Evolutionary conservation across 2,113 vertebrate species (phyloP), one percentile per base, ranked within the genome.

Genomic region (Tinamus guttatus): DNA sequence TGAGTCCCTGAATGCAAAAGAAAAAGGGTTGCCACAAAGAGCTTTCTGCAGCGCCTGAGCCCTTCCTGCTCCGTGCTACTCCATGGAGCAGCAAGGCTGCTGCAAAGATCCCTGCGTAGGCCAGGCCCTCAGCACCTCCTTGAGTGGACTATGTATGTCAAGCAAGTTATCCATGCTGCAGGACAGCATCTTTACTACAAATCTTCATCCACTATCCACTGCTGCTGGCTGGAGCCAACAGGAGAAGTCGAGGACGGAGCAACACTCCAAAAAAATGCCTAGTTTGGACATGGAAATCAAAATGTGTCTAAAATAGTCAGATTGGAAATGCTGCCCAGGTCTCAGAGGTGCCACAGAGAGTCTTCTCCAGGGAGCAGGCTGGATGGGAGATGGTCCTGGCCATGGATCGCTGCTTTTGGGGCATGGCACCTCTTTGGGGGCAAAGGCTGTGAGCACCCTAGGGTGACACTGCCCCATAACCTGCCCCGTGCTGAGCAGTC

Each of bases 41-140:
- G 1, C 0, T 2, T 1, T 7, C 10, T 21, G 7, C 10, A 21
- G 21, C 2, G 2, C 7, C 47, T 67, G 13, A 54, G 10, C 19
- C 34, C n/a, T 17, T 67, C 20, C 52, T n/a, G 16, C 54, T 30
- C 54, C 8, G 15, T 56, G 54, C 27, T 28, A 14, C 64, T 32
- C 22, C 0, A 1, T 3, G 4, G 9, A 1, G 19, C 1, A 15
- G 67, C 27, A 6, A 22, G 15, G 5, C 24, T 25, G 67, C 28
- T 25, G 71, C 6, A 2, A 52, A 19, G 36, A 45, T 11, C 73
- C 20, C 3, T 43, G 45, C 41, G 9, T 25, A 17, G 8, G 5
- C 1, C 4, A 1, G 69, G 34, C 25, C 28, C 54, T 32, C 30
- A 10, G 54, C 54, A 58, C 54, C 28, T 58, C 28, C 16, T 18